A percentile compares a stretch with the other conserved stretches of the same genome.
phyloP scores from a whole-genome alignment of 2,888 invertebrate genomes.

The Epinotia demarniana region DNA sequence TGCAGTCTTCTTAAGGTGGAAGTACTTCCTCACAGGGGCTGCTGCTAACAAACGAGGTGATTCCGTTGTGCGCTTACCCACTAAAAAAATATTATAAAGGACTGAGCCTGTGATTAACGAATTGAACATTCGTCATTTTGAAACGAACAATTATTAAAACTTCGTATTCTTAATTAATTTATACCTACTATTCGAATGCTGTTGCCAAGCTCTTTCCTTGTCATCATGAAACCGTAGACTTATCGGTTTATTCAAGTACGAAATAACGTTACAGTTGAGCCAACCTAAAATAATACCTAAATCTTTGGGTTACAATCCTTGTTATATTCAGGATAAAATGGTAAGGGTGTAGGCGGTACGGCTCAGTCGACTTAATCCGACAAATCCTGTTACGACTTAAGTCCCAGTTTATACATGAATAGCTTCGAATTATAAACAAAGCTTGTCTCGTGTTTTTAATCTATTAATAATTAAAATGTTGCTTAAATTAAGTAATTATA shows the following conservation, averaged over 20 bases:
- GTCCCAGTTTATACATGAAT: slow-evolving; percentile 25
- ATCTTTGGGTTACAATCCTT: background rate
- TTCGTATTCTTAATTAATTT: slow-evolving; percentile 11
- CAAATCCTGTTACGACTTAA: slow-evolving; percentile 43
- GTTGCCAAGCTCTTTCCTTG: slow-evolving; percentile 32
- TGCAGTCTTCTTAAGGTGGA: too few relatives aligned
- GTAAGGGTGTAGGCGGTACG: slow-evolving; percentile 20
- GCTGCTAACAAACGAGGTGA: too few relatives aligned
- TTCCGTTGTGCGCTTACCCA: too few relatives aligned
- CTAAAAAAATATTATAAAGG: too few relatives aligned
- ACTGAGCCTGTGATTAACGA: too few relatives aligned
- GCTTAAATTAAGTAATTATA: background rate
- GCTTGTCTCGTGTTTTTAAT: background rate
- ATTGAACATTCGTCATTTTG: too few relatives aligned
- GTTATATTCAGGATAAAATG: background rate
- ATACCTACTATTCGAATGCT: slow-evolving; percentile 18
- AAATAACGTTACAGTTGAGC: background rate
- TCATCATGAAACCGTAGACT: slow-evolving; percentile 39
- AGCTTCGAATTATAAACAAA: slow-evolving; percentile 39
- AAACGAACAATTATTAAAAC: too few relatives aligned
- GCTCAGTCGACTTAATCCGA: slow-evolving; percentile 32
- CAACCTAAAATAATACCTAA: slow-evolving; percentile 3
- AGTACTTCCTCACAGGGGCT: too few relatives aligned
- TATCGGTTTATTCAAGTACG: slow-evolving; percentile 28
- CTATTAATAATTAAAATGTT: background rate